phyloP scores from a whole-genome alignment of 2,888 invertebrate species.

The Norana najaformis region DNA sequence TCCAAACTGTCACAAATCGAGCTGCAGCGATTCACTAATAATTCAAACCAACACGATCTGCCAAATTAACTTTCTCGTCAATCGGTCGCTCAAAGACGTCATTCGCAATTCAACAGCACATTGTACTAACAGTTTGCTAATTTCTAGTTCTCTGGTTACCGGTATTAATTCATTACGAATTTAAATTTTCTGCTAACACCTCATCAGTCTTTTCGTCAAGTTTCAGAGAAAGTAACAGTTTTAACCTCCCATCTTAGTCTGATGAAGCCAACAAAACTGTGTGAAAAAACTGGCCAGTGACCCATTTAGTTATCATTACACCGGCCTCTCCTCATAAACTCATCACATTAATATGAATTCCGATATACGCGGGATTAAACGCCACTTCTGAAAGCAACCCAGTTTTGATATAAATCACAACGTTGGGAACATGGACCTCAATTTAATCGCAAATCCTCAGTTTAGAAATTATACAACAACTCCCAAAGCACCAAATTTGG shows the following conservation, averaged over 20 bases:
- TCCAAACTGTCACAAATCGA: background rate
- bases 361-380: background rate
- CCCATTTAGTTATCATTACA: background rate
- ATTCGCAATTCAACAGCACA: background rate
- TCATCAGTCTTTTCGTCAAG: background rate
- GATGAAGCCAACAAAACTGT: background rate
- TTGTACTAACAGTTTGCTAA: too few species aligned
- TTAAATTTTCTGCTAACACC: background rate
- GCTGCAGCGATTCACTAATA: background rate
- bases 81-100: background rate
- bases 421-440: background rate
- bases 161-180: background rate
- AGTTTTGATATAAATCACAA: background rate
- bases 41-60: background rate
- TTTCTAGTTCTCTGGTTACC: background rate
- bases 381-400: background rate
- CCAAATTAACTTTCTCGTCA: background rate
- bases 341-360: background rate
- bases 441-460: too few species aligned
- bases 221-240: background rate
- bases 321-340: background rate
- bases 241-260: background rate
- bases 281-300: background rate
- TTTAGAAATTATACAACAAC: too few species aligned
- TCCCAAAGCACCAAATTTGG: background rate